These are phyloP conservation scores for Cylas formicarius DNA, from an alignment of 1,140 invertebrate species.

Conservation along the genomic window DNA sequence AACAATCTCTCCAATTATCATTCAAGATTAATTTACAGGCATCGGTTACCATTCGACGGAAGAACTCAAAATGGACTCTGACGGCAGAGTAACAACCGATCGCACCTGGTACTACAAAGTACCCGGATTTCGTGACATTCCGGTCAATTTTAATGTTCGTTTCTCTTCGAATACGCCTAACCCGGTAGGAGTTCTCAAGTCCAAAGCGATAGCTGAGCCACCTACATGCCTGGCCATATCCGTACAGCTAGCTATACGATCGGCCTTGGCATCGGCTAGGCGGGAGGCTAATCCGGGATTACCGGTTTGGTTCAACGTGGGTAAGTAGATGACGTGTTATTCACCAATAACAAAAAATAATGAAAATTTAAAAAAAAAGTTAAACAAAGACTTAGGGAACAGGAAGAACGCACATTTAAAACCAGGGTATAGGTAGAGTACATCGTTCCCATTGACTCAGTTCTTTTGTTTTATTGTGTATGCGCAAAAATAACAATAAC, in stretches of 20 bases:
- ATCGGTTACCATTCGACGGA: constrained; percentile 75
- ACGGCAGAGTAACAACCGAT: constrained; percentile 59
- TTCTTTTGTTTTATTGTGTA: too few relatives aligned
- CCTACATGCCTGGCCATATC: constrained; percentile 60
- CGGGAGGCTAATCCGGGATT: constrained; percentile 46
- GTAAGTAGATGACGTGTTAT: too few relatives aligned
- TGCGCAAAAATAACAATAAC: too few relatives aligned
- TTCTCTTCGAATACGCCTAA: constrained; percentile 64
- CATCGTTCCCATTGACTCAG: too few relatives aligned
- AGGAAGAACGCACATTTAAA: neutral
- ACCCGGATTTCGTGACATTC: constrained; percentile 77
- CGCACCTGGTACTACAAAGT: constrained; percentile 82
- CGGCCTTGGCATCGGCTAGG: constrained; percentile 61
- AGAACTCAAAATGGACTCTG: constrained; percentile 59
- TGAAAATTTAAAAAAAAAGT: neutral
- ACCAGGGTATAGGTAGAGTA: neutral
- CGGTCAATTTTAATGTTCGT: constrained; percentile 72
- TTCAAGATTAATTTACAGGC: constrained; percentile 5
- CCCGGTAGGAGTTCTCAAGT: constrained; percentile 62
- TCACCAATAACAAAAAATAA: constrained; percentile 14
- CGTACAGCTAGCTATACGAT: constrained; percentile 62
- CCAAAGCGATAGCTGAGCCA: constrained; percentile 78
- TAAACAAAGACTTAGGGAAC: neutral
- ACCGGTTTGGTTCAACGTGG: constrained; percentile 41
- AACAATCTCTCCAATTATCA: neutral